These are phyloP conservation scores for Martes martes DNA, from an alignment of 2,113 vertebrate species.

Conservation along the genomic window DNA sequence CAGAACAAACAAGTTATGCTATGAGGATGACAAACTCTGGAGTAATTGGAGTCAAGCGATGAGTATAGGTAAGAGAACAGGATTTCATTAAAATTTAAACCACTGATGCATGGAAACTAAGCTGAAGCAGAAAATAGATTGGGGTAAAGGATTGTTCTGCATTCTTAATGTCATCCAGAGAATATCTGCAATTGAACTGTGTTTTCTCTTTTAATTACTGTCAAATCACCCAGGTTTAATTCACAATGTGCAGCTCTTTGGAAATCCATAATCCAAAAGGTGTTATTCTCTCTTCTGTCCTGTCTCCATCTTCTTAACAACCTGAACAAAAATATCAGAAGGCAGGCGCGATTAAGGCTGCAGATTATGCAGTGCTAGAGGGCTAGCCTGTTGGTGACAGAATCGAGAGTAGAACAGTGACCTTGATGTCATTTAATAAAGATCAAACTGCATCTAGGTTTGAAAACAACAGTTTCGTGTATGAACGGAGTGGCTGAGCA, in stretches of 20 bases:
- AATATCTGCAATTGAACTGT: not conserved
- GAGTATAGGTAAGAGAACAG: conserved; percentile 66
- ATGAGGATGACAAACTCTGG: conserved; percentile 65
- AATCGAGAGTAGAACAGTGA: not conserved
- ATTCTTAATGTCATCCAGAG: conserved; percentile 5
- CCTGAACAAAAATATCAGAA: conserved; percentile 14
- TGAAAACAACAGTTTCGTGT: conserved; percentile 15
- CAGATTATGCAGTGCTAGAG: not conserved
- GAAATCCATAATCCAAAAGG: not conserved
- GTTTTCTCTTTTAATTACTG: conserved; percentile 39
- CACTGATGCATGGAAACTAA: not conserved
- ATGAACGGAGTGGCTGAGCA: not conserved
- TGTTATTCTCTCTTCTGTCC: not conserved
- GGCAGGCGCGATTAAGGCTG: not conserved
- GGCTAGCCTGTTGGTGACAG: not conserved
- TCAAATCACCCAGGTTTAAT: not conserved
- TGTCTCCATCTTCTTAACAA: conserved; percentile 26
- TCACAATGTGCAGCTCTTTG: not conserved
- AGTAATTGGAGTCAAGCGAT: conserved; percentile 66
- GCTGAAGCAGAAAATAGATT: conserved; percentile 20
- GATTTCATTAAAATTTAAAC: conserved; percentile 10
- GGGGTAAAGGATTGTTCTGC: not conserved
- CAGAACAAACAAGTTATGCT: conserved; percentile 68
- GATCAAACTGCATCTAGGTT: not conserved
- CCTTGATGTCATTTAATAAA: conserved; percentile 19